Conservation (phyloP, 2,888 invertebrate genomes). For the Polydrusus cervinus region DNA sequence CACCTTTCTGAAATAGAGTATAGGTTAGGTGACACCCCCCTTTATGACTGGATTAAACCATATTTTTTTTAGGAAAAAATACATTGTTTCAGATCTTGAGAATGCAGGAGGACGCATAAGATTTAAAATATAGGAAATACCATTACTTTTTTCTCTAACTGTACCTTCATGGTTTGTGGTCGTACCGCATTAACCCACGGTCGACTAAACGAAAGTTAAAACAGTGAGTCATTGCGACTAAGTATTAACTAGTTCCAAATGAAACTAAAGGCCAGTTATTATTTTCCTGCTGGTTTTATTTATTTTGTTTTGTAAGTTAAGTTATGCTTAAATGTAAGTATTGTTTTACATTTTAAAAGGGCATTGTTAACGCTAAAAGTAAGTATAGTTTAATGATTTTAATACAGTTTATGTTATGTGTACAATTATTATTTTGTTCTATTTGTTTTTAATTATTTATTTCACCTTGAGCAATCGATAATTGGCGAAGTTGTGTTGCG, state of each 20-base stretch:
- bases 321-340: neutral
- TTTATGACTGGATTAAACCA: no score
- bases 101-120: no score
- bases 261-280: constrained; percentile 28
- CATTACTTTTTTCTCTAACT: constrained; percentile 1
- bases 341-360: neutral
- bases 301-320: constrained; percentile 5
- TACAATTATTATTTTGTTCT: neutral
- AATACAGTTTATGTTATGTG: neutral
- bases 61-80: no score
- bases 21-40: no score
- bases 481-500: neutral
- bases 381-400: constrained; percentile 7
- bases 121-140: no score
- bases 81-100: no score
- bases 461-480: constrained; percentile 21
- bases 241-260: constrained; percentile 19
- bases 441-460: constrained; percentile 12
- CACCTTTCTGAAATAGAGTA: no score
- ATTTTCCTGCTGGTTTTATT: constrained; percentile 14
- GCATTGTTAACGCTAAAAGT: neutral
- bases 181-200: constrained; percentile 40
- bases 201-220: constrained; percentile 46
- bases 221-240: constrained; percentile 40
- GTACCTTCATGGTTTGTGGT: constrained; percentile 31